A percentile compares a stretch with the other conserved stretches of the same genome.
phyloP scores from a whole-genome alignment of 2,888 invertebrate species.

The Glaucopsyche alexis region DNA sequence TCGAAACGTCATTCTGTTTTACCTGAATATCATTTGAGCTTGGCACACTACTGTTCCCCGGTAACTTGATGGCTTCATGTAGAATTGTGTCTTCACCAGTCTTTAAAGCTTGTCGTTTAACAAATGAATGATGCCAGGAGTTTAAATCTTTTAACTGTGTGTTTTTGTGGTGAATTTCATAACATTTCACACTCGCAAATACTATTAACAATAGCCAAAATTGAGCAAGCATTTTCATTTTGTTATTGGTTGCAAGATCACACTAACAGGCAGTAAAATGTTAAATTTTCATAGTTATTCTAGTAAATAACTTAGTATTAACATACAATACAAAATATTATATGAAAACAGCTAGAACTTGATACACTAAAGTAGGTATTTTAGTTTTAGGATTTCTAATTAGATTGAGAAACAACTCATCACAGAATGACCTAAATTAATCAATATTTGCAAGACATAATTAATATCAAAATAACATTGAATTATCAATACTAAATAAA shows the following conservation, averaged over 20 bases:
- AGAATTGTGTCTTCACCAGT: not conserved
- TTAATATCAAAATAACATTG: not conserved
- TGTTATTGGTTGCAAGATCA: not conserved
- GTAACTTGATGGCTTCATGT: not conserved
- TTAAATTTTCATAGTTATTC: slow-evolving; percentile 5
- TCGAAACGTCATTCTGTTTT: not conserved
- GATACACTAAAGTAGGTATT: not conserved
- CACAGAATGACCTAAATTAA: not conserved
- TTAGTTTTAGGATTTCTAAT: not conserved
- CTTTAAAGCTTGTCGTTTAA: not conserved
- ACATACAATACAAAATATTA: too few species aligned
- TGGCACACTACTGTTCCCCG: not conserved
- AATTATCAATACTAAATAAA: not conserved
- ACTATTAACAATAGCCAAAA: not conserved
- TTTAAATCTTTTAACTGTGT: not conserved
- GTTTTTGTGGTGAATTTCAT: not conserved
- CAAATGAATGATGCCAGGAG: not conserved
- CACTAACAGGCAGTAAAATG: not conserved
- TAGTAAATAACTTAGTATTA: not conserved
- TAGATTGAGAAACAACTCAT: not conserved
- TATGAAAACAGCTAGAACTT: not conserved
- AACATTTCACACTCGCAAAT: slow-evolving; percentile 8
- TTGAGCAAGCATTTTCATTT: slow-evolving; percentile 12
- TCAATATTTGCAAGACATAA: not conserved
- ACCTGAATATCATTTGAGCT: not conserved